phyloP scores from a whole-genome alignment of 92 coral and sea anemone genomes.

The Galaxea fascicularis region DNA sequence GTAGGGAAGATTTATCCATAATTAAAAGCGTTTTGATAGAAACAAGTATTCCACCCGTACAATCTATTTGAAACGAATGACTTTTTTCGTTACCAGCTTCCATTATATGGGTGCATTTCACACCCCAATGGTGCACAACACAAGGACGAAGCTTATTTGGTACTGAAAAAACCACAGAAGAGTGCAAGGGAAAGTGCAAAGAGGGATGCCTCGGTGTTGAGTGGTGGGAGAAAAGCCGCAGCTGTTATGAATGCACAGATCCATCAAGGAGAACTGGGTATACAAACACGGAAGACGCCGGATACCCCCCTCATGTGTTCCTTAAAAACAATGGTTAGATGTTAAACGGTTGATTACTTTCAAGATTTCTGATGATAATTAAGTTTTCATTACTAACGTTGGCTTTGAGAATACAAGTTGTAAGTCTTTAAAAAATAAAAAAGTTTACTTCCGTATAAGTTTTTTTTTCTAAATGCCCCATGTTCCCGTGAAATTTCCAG shows the following conservation, averaged over 20 bases:
- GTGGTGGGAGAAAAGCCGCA: slow-evolving; percentile 23
- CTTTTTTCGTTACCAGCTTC: not conserved
- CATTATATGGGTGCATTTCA: slow-evolving; percentile 15
- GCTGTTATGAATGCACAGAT: slow-evolving; percentile 14
- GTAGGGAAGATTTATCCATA: too few relatives aligned
- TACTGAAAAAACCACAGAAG: slow-evolving; percentile 2
- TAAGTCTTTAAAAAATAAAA: too few relatives aligned
- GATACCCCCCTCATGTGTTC: slow-evolving; percentile 41
- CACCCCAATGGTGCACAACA: slow-evolving; percentile 16
- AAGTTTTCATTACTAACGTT: too few relatives aligned
- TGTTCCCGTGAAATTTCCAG: too few relatives aligned
- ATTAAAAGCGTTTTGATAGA: too few relatives aligned
- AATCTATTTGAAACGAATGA: too few relatives aligned
- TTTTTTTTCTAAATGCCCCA: too few relatives aligned
- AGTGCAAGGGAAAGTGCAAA: slow-evolving; percentile 20
- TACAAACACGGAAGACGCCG: not conserved
- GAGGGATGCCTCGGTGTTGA: slow-evolving; percentile 29
- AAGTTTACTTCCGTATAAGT: too few relatives aligned
- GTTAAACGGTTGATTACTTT: too few relatives aligned
- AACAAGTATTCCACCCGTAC: too few relatives aligned
- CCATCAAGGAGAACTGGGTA: slow-evolving; percentile 3
- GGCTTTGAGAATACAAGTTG: too few relatives aligned
- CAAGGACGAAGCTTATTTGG: not conserved
- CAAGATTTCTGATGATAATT: too few relatives aligned
- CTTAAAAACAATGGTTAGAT: not conserved